Percentiles rank a stretch among this genome's conserved stretches.
phyloP scores from a whole-genome alignment of 2,113 vertebrate species.

The Zonotrichia leucophrys region DNA sequence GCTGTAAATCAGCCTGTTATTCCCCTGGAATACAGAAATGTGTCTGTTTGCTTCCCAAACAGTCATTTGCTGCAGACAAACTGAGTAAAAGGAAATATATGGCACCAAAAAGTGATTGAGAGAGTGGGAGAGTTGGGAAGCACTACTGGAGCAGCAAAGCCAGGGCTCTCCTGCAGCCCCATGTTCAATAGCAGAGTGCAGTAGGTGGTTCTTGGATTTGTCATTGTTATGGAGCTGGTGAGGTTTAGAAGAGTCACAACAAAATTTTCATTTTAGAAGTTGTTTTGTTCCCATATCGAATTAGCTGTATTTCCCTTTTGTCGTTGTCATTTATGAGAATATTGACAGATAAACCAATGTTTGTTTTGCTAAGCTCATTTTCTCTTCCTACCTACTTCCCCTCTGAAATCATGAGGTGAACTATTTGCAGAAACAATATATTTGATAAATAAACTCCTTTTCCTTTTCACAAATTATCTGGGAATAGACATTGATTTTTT shows the following conservation, averaged over 20 bases:
- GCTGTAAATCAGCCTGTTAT: background rate
- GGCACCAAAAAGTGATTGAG: background rate
- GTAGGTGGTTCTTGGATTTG: background rate
- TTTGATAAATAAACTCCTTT: constrained; percentile 53
- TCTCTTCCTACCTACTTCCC: constrained; percentile 18
- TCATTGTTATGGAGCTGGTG: background rate
- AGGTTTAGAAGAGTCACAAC: background rate
- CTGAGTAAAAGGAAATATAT: background rate
- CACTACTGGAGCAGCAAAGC: rapidly evolving
- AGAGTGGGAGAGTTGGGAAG: background rate
- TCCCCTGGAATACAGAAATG: background rate
- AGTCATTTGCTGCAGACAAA: background rate
- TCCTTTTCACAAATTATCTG: constrained; percentile 56
- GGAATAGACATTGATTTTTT: constrained; percentile 53
- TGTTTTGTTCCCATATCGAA: background rate
- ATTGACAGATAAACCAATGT: constrained; percentile 23
- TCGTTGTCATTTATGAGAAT: constrained; percentile 18
- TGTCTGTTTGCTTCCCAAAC: background rate
- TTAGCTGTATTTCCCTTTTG: constrained; percentile 31
- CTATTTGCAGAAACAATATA: constrained; percentile 51
- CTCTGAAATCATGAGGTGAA: constrained; percentile 40
- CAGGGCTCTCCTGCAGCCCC: background rate
- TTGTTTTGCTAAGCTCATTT: constrained; percentile 49
- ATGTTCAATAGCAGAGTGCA: rapidly evolving
- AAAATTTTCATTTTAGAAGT: background rate